phyloP scores from a whole-genome alignment of 2,888 invertebrate species.

The Apamea anceps region DNA sequence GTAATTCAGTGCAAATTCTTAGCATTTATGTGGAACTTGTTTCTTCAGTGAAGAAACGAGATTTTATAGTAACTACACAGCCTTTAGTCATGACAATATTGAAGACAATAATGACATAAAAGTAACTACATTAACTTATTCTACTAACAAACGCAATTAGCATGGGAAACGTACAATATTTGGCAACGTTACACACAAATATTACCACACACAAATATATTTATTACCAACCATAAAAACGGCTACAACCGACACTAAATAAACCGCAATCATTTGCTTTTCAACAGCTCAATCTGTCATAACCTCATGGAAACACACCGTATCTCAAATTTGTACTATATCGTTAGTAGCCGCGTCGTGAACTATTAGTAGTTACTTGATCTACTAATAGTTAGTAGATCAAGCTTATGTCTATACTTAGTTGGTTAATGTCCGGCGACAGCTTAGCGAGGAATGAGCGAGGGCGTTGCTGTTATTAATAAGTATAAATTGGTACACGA shows the following conservation, averaged over 20 bases:
- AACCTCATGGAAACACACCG: constrained; percentile 43
- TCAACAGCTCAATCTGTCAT: constrained; percentile 56
- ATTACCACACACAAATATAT: constrained; percentile 45
- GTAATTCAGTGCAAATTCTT: constrained; percentile 43
- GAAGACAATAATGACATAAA: neutral
- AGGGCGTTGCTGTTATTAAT: constrained; percentile 30
- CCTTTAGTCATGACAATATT: neutral
- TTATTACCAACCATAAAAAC: constrained; percentile 46
- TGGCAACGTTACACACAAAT: constrained; percentile 43
- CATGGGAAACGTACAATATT: constrained; percentile 38
- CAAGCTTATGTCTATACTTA: constrained; percentile 69
- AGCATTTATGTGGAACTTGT: neutral
- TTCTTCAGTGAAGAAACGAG: neutral
- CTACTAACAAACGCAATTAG: constrained; percentile 27
- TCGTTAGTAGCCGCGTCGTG: constrained; percentile 42
- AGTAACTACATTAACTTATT: constrained; percentile 10
- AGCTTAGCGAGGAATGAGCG: constrained; percentile 41
- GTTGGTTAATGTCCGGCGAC: constrained; percentile 49
- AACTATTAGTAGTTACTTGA: constrained; percentile 49
- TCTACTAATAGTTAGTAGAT: constrained; percentile 53
- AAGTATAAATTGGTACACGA: constrained; percentile 17
- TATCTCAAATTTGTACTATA: constrained; percentile 34
- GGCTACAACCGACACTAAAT: constrained; percentile 41
- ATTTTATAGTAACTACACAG: neutral
- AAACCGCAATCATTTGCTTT: constrained; percentile 48